Percentiles rank a stretch among this genome's conserved stretches.
Evolutionary conservation across 2,888 invertebrate genomes (phyloP).

Genomic region (Agrotis puta): DNA sequence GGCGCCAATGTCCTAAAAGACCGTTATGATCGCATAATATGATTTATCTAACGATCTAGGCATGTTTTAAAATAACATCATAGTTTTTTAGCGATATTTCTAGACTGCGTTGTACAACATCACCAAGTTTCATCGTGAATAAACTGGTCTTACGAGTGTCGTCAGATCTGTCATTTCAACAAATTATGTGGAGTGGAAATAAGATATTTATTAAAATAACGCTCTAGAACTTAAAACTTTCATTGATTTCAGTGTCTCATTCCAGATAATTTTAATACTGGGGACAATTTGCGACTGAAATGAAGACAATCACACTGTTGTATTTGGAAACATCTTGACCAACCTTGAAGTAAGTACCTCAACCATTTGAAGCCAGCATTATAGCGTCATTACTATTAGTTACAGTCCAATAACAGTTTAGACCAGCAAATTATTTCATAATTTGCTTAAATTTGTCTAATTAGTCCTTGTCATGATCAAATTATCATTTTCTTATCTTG

Average conservation of each 20-base stretch:
- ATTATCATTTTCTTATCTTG: slow-evolving; percentile 1
- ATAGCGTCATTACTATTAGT: slow-evolving; percentile 68
- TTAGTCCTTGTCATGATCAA: slow-evolving; percentile 6
- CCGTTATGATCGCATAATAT: slow-evolving; percentile 81
- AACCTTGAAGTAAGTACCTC: slow-evolving; percentile 88
- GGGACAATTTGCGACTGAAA: slow-evolving; percentile 78
- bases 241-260: slow-evolving; percentile 60
- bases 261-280: slow-evolving; percentile 77
- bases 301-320: slow-evolving; percentile 82
- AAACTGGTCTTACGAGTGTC: slow-evolving; percentile 88
- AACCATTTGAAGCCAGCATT: slow-evolving; percentile 65
- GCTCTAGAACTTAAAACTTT: slow-evolving; percentile 26
- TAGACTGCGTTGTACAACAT: slow-evolving; percentile 59
- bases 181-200: slow-evolving; percentile 78
- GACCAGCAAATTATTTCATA: slow-evolving; percentile 3
- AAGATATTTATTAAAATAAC: slow-evolving; percentile 67
- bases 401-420: slow-evolving; percentile 29
- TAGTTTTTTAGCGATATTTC: slow-evolving; percentile 59
- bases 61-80: slow-evolving; percentile 57
- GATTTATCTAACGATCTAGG: slow-evolving; percentile 54
- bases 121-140: slow-evolving; percentile 76
- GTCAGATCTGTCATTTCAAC: slow-evolving; percentile 88
- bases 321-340: slow-evolving; percentile 89
- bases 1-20: slow-evolving; percentile 89
- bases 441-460: background rate